Base-by-base conservation (phyloP, 2,888 invertebrate genomes). In the Agrochola lychnidis region DNA sequence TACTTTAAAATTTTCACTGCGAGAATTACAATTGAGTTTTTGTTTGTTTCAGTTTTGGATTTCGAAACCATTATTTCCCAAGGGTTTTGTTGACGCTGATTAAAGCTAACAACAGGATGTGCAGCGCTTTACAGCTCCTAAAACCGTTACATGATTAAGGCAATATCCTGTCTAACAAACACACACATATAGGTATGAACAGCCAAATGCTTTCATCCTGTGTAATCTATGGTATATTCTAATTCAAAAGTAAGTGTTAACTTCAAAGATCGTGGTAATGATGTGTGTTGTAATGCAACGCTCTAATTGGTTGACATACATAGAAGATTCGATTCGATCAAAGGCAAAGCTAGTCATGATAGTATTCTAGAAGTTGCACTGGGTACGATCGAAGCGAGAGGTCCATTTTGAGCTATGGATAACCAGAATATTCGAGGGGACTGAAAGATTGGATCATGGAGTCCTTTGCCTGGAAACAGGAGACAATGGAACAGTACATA, bases 21-120 rank as follows among this genome's bases (percentile, higher is more conserved):
- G 57, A 25, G 16, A 61, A 36, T 68, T 16, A 79, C 36, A 61
- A 70, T 81, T 68, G 19, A 45, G 59, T 73, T 59, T 53, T 56
- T 51, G 30, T 76, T 70, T 40, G 53, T 48, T 40, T 57, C 19
- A 25, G 7, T 79, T 71, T 51, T 2, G n/a, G 9, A 45, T 4
- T 51, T 7, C 19, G 19, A n/a, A 57, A 71, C 36, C 7, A 22
- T 53, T 53, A 51, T 73, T 64, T 42, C 9, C 22, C 10, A 9
- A 12, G n/a, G n/a, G 5, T 12, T 53, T 45, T 62, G n/a, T 70
- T 63, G 3, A 30, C 19, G 22, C n/a, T 40, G 14, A 2, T 14
- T 56, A 10, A 70, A 62, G 2, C 4, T 56, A 22, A 42, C 7
- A 36, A 14, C 1, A 10, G 30, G 10, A 63, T 30, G 14, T 14